Evolutionary conservation across 2,888 invertebrate genomes (phyloP), one percentile per base, ranked within the genome.

Genomic region (Ormia ochracea): DNA sequence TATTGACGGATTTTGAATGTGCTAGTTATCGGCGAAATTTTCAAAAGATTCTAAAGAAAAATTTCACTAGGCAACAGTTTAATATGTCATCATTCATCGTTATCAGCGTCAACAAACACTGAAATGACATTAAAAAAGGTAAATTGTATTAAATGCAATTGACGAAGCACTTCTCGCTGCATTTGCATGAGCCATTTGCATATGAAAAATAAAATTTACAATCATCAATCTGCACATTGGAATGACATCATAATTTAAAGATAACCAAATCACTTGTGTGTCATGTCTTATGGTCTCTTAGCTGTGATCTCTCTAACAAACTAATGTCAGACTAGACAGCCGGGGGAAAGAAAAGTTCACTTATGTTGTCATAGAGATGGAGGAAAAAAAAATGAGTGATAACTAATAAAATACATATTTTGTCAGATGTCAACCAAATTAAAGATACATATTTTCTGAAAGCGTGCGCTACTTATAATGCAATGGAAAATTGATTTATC

Each of bases 171-270:
- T 66, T n/a, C n/a, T 41, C 38, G 23, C 28, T 65, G 58, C 54
- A 65, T 17, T 36, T 54, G 50, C 21, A 31, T 23, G 2, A 43
- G 31, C n/a, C 23, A 17, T 50, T 48, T 61, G 31, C 26, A 63
- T 45, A 73, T 65, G 63, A 36, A 74, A n/a, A 66, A 74, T 50
- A 28, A 48, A 58, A 58, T 66, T 50, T 58, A 52, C 31, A n/a
- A 74, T 41, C 65, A 26, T 28, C 31, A 73, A 74, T 74, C 58
- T 58, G 56, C 56, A 56, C 38, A 45, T 31, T n/a, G 36, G 63
- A 74, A 74, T 74, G 74, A 74, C 74, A 74, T 74, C 74, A 74
- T 74, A 66, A 58, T 52, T 66, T 66, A 74, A 74, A 74, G 74
- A 74, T 74, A 77, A 77, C 69, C 63, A 58, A 48, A 70, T 54